phyloP scores from a whole-genome alignment of 2,888 invertebrate genomes.

The Orchesella flavescens region DNA sequence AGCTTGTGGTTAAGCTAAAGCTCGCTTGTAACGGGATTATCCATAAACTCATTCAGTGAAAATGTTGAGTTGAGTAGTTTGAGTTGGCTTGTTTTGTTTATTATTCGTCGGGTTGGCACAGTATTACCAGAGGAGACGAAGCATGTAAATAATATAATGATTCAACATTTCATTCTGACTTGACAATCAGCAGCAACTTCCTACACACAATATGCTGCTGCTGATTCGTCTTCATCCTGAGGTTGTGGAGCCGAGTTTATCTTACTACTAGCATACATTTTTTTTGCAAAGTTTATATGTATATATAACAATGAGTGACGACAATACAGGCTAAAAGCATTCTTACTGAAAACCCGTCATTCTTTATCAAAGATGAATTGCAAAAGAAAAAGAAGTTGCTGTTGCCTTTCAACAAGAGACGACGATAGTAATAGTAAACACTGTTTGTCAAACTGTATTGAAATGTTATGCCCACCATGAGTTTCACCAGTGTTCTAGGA shows the following conservation, averaged over 20 bases:
- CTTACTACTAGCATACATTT: neutral
- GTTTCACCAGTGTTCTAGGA: too few relatives aligned
- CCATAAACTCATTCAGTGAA: slow-evolving; percentile 8
- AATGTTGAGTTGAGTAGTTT: neutral
- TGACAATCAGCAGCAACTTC: slow-evolving; percentile 11
- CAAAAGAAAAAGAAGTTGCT: too few relatives aligned
- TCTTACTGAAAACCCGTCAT: too few relatives aligned
- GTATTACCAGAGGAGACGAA: slow-evolving; percentile 11
- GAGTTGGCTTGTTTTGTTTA: slow-evolving; percentile 1
- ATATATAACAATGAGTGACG: too few relatives aligned
- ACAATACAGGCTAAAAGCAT: too few relatives aligned
- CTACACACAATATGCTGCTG: neutral
- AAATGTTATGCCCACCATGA: too few relatives aligned
- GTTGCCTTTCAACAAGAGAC: too few relatives aligned
- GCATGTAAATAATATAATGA: slow-evolving; percentile 23
- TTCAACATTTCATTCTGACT: slow-evolving; percentile 13
- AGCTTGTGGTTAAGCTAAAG: slow-evolving; percentile 8
- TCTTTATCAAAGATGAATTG: too few relatives aligned
- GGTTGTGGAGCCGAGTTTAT: neutral
- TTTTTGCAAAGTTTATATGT: too few relatives aligned
- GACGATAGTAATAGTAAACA: too few relatives aligned
- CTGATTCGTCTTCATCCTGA: neutral
- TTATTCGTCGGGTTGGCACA: neutral
- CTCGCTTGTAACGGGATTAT: slow-evolving; percentile 26
- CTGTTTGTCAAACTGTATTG: too few relatives aligned